A percentile compares a stretch with the other conserved stretches of the same genome.
These are phyloP conservation scores for Papilio demoleus DNA, from an alignment of 2,888 invertebrate genomes.

Conservation along the genomic window DNA sequence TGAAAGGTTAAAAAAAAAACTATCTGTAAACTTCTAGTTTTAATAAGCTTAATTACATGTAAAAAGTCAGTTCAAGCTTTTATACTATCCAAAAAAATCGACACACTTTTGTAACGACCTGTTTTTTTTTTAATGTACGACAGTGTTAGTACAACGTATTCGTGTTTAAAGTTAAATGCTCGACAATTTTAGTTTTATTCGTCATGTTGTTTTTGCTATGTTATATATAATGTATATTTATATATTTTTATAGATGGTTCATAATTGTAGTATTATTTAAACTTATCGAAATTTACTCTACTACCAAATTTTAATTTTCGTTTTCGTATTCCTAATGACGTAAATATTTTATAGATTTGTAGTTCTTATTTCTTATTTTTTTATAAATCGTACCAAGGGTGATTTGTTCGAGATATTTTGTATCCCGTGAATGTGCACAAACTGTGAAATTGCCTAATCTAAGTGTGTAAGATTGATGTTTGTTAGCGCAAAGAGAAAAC, in stretches of 20 bases:
- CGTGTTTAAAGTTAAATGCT: constrained; percentile 4
- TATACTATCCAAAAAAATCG: constrained; percentile 11
- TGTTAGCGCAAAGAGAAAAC: neutral
- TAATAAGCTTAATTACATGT: neutral
- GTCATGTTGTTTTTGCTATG: neutral
- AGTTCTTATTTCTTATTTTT: neutral
- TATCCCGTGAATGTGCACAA: constrained; percentile 40
- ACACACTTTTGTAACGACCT: neutral
- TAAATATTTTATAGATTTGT: no score
- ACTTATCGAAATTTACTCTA: no score
- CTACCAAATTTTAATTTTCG: no score
- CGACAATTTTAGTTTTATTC: neutral
- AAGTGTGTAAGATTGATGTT: constrained; percentile 19
- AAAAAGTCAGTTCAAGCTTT: neutral
- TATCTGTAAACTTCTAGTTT: neutral
- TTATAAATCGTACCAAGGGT: neutral
- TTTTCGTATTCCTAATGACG: no score
- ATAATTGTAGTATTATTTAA: no score
- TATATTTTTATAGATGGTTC: no score
- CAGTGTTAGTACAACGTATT: neutral
- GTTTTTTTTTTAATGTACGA: constrained; percentile 1
- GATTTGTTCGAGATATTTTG: neutral
- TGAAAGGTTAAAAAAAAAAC: neutral
- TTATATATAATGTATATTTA: no score
- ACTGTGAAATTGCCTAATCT: constrained; percentile 49